phyloP scores from a whole-genome alignment of 2,888 invertebrate species.

The Keiferia lycopersicella region DNA sequence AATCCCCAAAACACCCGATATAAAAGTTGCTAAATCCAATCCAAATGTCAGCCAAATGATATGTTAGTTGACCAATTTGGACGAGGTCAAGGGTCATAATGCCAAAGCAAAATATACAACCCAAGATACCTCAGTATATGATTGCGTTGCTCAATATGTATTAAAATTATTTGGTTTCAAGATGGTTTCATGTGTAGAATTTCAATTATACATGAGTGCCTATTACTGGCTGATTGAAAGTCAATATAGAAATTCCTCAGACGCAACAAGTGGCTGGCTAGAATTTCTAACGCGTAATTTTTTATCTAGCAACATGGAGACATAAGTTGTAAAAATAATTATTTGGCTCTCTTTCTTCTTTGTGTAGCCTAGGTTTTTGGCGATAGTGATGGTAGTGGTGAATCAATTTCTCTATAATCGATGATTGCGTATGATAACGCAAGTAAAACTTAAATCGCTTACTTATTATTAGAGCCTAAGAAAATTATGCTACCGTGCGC shows the following conservation, averaged over 20 bases:
- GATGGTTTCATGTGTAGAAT: neutral
- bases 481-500: too few relatives aligned
- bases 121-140: neutral
- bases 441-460: too few relatives aligned
- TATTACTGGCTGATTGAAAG: constrained; percentile 8
- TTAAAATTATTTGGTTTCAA: constrained; percentile 7
- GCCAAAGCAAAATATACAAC: constrained; percentile 5
- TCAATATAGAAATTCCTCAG: neutral
- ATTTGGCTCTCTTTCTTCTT: too few relatives aligned
- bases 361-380: too few relatives aligned
- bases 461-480: too few relatives aligned
- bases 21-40: constrained; percentile 9
- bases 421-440: too few relatives aligned
- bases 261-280: neutral
- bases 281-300: neutral
- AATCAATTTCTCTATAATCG: too few relatives aligned
- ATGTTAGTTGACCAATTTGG: constrained; percentile 26
- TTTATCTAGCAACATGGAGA: too few relatives aligned
- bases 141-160: constrained; percentile 3
- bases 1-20: neutral
- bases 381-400: too few relatives aligned
- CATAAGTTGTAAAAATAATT: too few relatives aligned
- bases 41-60: constrained; percentile 19
- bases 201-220: constrained; percentile 3
- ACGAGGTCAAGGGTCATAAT: constrained; percentile 26